Base-by-base conservation (phyloP, 2,797 vertebrate genomes). In the Chaetophractus vellerosus region DNA sequence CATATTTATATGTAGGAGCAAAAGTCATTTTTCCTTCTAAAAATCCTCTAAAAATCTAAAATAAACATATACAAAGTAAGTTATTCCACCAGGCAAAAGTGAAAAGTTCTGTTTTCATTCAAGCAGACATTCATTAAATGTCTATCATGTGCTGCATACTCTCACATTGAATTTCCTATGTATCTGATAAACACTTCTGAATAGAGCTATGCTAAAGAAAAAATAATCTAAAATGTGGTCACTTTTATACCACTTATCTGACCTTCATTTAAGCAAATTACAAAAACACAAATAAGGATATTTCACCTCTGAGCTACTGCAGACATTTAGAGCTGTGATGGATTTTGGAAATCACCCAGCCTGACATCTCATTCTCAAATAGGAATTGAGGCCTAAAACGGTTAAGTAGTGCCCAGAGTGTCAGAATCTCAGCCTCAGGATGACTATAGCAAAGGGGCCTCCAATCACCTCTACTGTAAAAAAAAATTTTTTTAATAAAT, bases 1-100 rank as follows among this genome's bases (percentile, higher is more conserved):
- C 99, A 33, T 99, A 99, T 95, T 99, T 99, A 96, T 99, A 99
- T 0, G 99, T 99, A 12, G 99, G 99, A 76, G 99, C 99, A 98
- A 99, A 99, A 97, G 99, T 99, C 84, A 99, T 97, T 95, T 99
- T 99, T 41, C 99, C 99, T 96, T 99, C 99, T 94, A 99, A 98
- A 96, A 99, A 99, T 55, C 99, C 99, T 91, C 99, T 98, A 97
- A 99, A 99, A 92, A 99, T 98, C 99, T 99, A 98, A 93, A 95
- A 96, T 48, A 97, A 96, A 88, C 26, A 96, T 6, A 96, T 1
- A 86, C 16, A 92, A 63, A 95, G 10, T 55, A 91, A 83, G 45
- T 96, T 90, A 91, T 81, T 79, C 0, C 12, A 55, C 95, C 91
- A 57, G 19, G 52, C 11, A 79, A 59, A 71, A 48, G 31, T 83